Evolutionary conservation across 2,888 invertebrate genomes (phyloP).

Genomic region (Molanna angustata): DNA sequence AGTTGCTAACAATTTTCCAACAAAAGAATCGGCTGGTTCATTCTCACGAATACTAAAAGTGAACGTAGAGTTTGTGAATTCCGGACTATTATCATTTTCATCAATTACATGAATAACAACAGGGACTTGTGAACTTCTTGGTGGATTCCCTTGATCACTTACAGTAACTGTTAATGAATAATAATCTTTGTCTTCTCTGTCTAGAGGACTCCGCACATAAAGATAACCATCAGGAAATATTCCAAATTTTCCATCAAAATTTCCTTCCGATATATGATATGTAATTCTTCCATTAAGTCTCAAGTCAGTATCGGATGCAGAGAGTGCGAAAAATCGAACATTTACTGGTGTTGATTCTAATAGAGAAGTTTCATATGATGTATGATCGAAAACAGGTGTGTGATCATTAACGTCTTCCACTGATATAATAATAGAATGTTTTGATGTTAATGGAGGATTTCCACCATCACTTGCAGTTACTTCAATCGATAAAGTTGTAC

Average conservation of each 20-base stretch:
- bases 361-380: conserved; percentile 89
- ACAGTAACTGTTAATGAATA: conserved; percentile 86
- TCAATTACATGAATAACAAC: conserved; percentile 92
- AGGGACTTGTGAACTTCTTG: conserved; percentile 80
- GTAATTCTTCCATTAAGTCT: conserved; percentile 76
- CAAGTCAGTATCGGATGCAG: conserved; percentile 86
- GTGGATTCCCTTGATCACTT: conserved; percentile 74
- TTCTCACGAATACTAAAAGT: conserved; percentile 87
- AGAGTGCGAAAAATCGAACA: conserved; percentile 83
- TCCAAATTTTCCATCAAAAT: conserved; percentile 82
- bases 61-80: conserved; percentile 88
- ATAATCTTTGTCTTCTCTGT: conserved; percentile 88
- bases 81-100: conserved; percentile 94
- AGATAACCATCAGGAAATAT: conserved; percentile 93
- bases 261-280: conserved; percentile 84
- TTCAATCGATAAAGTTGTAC: conserved; percentile 68
- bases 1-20: conserved; percentile 85
- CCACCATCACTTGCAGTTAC: conserved; percentile 86
- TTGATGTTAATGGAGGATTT: conserved; percentile 68
- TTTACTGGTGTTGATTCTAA: conserved; percentile 89
- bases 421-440: conserved; percentile 67
- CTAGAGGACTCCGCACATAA: conserved; percentile 81
- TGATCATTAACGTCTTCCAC: conserved; percentile 93
- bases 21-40: conserved; percentile 84
- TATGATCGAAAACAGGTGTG: conserved; percentile 89